These are phyloP conservation scores for Blomia tropicalis DNA, from an alignment of 2,888 invertebrate genomes.

Conservation along the genomic window DNA sequence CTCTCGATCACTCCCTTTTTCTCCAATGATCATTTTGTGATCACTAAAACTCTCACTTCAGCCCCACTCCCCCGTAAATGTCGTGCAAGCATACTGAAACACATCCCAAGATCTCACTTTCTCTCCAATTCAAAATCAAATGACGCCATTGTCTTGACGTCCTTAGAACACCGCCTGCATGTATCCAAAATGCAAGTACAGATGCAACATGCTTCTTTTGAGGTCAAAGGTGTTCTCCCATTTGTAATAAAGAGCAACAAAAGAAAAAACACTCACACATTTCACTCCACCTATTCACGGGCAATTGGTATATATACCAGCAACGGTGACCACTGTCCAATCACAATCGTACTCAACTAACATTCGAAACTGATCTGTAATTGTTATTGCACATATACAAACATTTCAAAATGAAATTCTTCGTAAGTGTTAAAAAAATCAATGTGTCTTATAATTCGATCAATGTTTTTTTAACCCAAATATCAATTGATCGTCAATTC, in stretches of 20 bases:
- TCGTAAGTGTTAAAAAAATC: no score
- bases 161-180: neutral
- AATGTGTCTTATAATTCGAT: neutral
- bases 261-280: no score
- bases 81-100: no score
- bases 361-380: neutral
- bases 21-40: no score
- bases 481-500: neutral
- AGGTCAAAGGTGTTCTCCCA: constrained; percentile 15
- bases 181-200: neutral
- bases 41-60: no score
- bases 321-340: neutral
- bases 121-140: no score
- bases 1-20: no score
- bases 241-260: no score
- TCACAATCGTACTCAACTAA: neutral
- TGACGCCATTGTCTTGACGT: constrained; percentile 12
- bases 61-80: no score
- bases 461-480: neutral
- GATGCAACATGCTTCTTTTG: neutral
- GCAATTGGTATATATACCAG: constrained; percentile 10
- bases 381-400: neutral
- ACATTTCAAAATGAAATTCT: neutral
- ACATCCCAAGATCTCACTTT: constrained; percentile 8
- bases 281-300: constrained; percentile 7